Evolutionary conservation across 2,888 invertebrate genomes (phyloP).

Genomic region (Seira ritae): DNA sequence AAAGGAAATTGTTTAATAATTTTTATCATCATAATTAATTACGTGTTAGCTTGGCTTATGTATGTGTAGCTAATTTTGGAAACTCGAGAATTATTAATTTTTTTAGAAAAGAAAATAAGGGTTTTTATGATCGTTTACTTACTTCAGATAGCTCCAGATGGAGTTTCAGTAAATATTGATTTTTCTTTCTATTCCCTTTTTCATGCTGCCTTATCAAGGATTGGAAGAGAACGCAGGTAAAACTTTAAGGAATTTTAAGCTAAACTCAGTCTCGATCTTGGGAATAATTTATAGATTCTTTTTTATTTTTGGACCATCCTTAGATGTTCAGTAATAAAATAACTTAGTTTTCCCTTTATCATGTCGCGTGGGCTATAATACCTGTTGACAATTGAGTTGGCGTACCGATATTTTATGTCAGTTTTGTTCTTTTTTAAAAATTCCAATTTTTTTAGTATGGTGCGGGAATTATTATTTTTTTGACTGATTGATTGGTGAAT

Average conservation of each 20-base stretch:
- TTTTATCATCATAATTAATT: too few relatives aligned
- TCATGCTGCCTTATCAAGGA: conserved; percentile 63
- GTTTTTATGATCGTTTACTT: too few relatives aligned
- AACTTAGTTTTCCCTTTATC: neutral
- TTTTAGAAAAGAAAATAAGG: too few relatives aligned
- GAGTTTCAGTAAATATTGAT: neutral
- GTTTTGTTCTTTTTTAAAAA: conserved; percentile 19
- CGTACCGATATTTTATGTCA: neutral
- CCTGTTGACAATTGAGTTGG: conserved; percentile 14
- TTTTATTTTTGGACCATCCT: neutral
- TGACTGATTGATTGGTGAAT: conserved; percentile 15
- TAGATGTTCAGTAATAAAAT: neutral
- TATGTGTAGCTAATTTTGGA: too few relatives aligned
- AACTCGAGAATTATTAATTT: too few relatives aligned
- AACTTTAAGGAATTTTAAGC: neutral
- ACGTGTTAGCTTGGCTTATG: too few relatives aligned
- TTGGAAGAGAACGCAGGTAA: conserved; percentile 72
- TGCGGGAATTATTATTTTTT: neutral
- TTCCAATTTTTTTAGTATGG: neutral
- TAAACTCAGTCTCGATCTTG: neutral
- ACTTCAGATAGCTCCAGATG: too few relatives aligned
- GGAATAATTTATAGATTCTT: neutral
- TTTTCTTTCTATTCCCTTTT: conserved; percentile 17
- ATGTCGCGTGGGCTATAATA: conserved; percentile 11
- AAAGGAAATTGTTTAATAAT: neutral